Conservation (phyloP, 2,888 invertebrate species). For the Neoscelio sp. region DNA sequence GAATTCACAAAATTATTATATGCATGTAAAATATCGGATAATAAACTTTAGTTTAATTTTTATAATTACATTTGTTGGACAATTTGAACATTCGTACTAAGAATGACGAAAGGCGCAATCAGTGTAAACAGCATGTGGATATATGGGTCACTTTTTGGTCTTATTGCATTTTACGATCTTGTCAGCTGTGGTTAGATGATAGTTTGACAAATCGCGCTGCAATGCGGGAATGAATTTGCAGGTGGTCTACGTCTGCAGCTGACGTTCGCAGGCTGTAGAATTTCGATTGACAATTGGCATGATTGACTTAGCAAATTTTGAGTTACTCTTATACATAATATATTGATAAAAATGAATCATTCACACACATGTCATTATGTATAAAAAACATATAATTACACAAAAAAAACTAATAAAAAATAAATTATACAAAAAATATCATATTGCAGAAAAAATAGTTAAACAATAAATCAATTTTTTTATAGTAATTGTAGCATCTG, state of each 20-base stretch:
- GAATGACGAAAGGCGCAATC: conserved; percentile 28
- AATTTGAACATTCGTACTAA: conserved; percentile 25
- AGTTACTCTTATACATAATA: conserved; percentile 44
- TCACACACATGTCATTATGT: no score
- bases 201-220: conserved; percentile 66
- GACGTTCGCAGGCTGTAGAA: conserved; percentile 61
- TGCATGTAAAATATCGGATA: no score
- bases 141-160: conserved; percentile 63
- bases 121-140: conserved; percentile 41
- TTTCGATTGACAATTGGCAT: conserved; percentile 66
- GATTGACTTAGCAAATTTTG: conserved; percentile 63
- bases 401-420: neutral
- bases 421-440: neutral
- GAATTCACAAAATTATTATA: no score
- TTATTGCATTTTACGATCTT: conserved; percentile 66
- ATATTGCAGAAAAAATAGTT: no score
- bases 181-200: conserved; percentile 67
- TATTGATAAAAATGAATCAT: conserved; percentile 18
- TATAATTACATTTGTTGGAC: conserved; percentile 36
- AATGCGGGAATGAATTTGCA: conserved; percentile 63
- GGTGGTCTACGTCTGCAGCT: conserved; percentile 65
- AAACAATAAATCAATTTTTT: no score
- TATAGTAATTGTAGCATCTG: no score
- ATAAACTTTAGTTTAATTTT: conserved; percentile 3
- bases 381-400: no score